Conservation (phyloP, 1,140 invertebrate genomes). For the Triops longicaudatus region DNA sequence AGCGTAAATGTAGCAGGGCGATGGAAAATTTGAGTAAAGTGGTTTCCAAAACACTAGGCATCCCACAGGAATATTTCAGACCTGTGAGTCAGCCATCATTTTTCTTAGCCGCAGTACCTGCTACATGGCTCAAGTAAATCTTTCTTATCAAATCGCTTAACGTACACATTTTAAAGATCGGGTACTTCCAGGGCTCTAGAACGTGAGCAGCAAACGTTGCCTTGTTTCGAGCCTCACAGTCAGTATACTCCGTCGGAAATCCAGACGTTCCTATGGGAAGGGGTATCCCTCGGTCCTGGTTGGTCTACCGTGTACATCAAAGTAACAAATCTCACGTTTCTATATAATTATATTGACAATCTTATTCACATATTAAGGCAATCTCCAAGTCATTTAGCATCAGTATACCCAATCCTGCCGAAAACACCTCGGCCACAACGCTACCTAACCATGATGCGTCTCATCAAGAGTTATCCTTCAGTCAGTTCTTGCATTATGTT, state of each 20-base stretch:
- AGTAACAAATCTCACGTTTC: background rate
- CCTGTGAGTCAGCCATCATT: background rate
- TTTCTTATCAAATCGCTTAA: background rate
- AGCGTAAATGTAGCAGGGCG: background rate
- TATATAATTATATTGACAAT: background rate
- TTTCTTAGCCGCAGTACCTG: background rate
- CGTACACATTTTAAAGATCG: background rate
- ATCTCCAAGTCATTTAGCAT: conserved; percentile 17
- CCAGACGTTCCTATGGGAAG: conserved; percentile 24
- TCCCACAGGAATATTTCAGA: background rate
- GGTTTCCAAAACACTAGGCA: background rate
- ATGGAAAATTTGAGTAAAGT: conserved; percentile 7
- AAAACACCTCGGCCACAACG: background rate
- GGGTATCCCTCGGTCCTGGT: conserved; percentile 14
- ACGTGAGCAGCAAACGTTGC: background rate
- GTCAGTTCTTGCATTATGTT: conserved; percentile 68
- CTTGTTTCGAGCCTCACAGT: conserved; percentile 18
- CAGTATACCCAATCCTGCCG: background rate
- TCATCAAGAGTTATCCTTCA: conserved; percentile 52
- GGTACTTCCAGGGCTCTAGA: background rate
- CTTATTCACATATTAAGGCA: background rate
- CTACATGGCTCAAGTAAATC: background rate
- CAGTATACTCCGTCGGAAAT: conserved; percentile 17
- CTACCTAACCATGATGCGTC: background rate
- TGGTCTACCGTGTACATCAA: conserved; percentile 25